These are phyloP conservation scores for Clitarchus hookeri DNA, from an alignment of 2,888 invertebrate species.

Conservation along the genomic window DNA sequence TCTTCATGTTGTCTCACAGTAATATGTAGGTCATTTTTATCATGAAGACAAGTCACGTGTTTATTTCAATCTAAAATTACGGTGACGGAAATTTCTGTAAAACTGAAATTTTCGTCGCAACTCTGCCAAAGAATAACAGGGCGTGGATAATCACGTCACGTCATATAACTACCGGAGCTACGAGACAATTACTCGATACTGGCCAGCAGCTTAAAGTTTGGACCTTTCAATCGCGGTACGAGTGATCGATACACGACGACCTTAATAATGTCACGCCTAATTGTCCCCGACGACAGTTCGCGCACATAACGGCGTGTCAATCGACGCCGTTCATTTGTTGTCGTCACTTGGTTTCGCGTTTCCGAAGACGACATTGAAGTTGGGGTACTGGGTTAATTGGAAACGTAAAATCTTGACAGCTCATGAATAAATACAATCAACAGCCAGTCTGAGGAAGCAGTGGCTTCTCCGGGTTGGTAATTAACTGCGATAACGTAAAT, in stretches of 20 bases:
- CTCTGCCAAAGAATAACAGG: too few species aligned
- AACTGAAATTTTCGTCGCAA: too few species aligned
- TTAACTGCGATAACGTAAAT: neutral
- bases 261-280: neutral
- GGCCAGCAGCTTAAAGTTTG: neutral
- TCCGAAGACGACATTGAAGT: neutral
- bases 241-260: neutral
- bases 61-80: too few species aligned
- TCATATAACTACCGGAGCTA: too few species aligned
- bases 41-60: too few species aligned
- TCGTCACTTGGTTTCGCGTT: neutral
- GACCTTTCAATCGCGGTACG: neutral
- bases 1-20: too few species aligned
- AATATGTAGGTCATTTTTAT: too few species aligned
- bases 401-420: neutral
- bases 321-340: neutral
- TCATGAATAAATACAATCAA: slow-evolving; percentile 14
- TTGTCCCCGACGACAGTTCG: neutral
- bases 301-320: neutral
- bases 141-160: too few species aligned
- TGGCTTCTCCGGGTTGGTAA: neutral
- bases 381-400: neutral
- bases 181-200: too few species aligned
- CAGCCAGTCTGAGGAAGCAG: neutral
- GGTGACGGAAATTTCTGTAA: too few species aligned